Conservation (phyloP, 92 coral and sea anemone genomes). For the Zoanthus solanderi region DNA sequence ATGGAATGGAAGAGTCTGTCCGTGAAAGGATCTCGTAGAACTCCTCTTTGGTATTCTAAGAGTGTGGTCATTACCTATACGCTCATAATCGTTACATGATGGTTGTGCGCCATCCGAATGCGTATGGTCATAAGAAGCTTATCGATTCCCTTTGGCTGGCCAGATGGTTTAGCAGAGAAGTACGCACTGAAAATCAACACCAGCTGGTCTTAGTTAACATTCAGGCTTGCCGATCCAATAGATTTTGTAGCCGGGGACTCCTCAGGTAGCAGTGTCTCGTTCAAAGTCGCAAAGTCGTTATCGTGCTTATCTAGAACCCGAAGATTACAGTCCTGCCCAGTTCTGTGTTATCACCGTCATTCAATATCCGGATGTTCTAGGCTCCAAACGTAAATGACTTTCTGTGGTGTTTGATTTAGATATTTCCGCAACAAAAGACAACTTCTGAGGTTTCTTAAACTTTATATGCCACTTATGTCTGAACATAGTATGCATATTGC, state of each 20-base stretch:
- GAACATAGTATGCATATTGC: too few species aligned
- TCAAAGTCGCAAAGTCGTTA: not conserved
- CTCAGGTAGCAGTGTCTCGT: slow-evolving; percentile 4
- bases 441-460: too few species aligned
- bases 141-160: slow-evolving; percentile 4
- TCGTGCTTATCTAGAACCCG: not conserved
- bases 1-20: slow-evolving; percentile 22
- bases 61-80: not conserved
- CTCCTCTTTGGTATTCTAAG: slow-evolving; percentile 21
- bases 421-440: not conserved
- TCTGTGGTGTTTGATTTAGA: slow-evolving; percentile 1
- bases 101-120: not conserved
- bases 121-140: not conserved
- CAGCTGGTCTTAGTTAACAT: not conserved
- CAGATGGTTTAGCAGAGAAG: slow-evolving; percentile 21
- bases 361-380: not conserved
- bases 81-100: slow-evolving; percentile 21
- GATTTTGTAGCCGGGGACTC: slow-evolving; percentile 34
- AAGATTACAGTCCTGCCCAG: slow-evolving; percentile 7
- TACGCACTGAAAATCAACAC: slow-evolving; percentile 28
- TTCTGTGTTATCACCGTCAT: not conserved
- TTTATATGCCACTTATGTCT: too few species aligned
- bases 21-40: not conserved
- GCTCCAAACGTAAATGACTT: slow-evolving; percentile 5
- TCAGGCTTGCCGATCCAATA: not conserved